Percentiles rank a stretch among this genome's conserved stretches.
These are phyloP conservation scores for Caenorhabditis zanzibari DNA, from an alignment of 2,888 invertebrate genomes.

Conservation along the genomic window DNA sequence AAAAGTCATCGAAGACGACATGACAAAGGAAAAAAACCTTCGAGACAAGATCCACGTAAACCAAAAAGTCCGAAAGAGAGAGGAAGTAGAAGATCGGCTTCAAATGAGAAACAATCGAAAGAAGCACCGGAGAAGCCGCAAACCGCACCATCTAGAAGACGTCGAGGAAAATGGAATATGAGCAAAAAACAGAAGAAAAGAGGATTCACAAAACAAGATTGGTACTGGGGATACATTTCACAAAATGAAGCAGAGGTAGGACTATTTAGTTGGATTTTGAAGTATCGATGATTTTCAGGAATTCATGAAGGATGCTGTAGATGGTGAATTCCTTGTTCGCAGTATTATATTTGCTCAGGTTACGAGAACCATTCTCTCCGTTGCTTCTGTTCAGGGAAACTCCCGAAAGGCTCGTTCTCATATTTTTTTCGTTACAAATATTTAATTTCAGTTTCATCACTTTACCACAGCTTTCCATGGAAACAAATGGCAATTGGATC, in stretches of 20 bases:
- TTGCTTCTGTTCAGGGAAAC: neutral
- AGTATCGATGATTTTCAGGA: slow-evolving; percentile 4
- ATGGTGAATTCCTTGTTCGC: slow-evolving; percentile 40
- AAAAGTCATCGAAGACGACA: neutral
- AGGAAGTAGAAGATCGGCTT: neutral
- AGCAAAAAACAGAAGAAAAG: slow-evolving; percentile 21
- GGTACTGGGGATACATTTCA: slow-evolving; percentile 49
- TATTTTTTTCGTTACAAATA: neutral
- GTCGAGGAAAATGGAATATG: neutral
- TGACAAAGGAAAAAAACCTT: slow-evolving; percentile 9
- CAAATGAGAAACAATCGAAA: neutral
- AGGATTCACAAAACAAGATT: slow-evolving; percentile 2
- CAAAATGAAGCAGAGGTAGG: slow-evolving; percentile 41
- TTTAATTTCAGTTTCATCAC: neutral
- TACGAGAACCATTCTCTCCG: slow-evolving; percentile 5
- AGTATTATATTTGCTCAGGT: neutral
- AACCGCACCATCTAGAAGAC: neutral
- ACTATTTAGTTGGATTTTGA: neutral
- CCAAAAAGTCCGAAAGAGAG: neutral
- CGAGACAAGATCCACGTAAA: neutral
- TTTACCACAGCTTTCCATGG: neutral
- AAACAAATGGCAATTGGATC: slow-evolving; percentile 9
- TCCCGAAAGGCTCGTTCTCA: neutral
- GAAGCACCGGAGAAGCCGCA: neutral
- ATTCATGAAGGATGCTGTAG: neutral